These are phyloP conservation scores for Cataglyphis livida DNA, from an alignment of 2,888 invertebrate genomes.

Conservation along the genomic window DNA sequence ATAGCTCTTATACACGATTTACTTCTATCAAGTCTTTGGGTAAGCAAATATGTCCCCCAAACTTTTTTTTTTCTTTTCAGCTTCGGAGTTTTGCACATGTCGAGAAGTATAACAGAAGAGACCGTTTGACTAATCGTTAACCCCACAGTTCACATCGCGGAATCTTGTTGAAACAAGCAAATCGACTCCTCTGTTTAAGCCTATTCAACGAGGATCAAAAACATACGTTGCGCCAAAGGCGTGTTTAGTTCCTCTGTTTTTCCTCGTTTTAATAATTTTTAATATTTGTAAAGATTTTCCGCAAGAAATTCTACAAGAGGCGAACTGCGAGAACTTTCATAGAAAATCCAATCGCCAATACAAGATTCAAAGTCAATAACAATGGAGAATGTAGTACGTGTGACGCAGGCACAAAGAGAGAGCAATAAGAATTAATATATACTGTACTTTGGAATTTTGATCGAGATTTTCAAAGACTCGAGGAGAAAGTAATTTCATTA, in stretches of 20 bases:
- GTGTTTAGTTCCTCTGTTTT: conserved; percentile 36
- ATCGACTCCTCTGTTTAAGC: conserved; percentile 20
- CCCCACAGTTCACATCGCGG: conserved; percentile 50
- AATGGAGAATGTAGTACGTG: conserved; percentile 12
- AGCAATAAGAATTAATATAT: conserved; percentile 49
- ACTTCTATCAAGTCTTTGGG: conserved; percentile 19
- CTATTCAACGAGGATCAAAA: conserved; percentile 67
- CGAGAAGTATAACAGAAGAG: conserved; percentile 81
- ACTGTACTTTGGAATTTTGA: conserved; percentile 30
- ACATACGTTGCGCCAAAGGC: conserved; percentile 40
- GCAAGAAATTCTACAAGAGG: background rate
- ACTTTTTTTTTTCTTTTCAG: conserved; percentile 69
- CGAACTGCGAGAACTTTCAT: background rate
- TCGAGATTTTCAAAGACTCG: conserved; percentile 40
- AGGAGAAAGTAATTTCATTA: background rate
- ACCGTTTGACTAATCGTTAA: conserved; percentile 81
- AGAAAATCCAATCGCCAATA: background rate
- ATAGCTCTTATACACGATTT: background rate
- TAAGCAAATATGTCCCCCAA: background rate
- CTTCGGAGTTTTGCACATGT: conserved; percentile 76
- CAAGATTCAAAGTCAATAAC: conserved; percentile 29
- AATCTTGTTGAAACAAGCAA: conserved; percentile 28
- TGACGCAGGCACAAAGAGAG: conserved; percentile 34
- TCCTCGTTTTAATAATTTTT: conserved; percentile 3
- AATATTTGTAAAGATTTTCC: conserved; percentile 8